These are phyloP conservation scores for Bombus fervidus DNA, from an alignment of 1,140 invertebrate genomes.

Conservation along the genomic window DNA sequence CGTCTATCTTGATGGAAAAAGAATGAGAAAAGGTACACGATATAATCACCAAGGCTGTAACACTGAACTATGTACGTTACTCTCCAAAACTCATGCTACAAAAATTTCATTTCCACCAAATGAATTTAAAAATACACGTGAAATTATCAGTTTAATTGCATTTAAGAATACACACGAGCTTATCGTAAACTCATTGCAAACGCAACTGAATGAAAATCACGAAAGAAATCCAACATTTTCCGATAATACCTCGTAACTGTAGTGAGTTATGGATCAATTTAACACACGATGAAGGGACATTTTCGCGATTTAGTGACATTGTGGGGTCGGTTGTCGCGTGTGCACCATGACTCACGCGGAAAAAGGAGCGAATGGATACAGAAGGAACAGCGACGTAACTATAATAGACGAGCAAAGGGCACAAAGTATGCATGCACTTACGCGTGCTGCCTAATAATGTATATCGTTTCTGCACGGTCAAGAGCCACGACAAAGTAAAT, in stretches of 20 bases:
- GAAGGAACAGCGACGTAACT: background rate
- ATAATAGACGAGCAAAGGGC: background rate
- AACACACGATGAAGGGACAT: background rate
- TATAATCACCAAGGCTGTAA: too few relatives aligned
- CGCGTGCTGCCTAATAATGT: conserved; percentile 1
- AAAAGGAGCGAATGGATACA: background rate
- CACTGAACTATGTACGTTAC: too few relatives aligned
- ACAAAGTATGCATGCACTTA: background rate
- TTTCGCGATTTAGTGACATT: background rate
- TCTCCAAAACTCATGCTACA: too few relatives aligned
- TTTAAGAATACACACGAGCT: too few relatives aligned
- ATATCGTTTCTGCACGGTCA: background rate
- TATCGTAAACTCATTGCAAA: too few relatives aligned
- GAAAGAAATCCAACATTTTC: too few relatives aligned
- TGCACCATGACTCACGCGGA: background rate
- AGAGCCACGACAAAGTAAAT: conserved; percentile 9
- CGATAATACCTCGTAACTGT: background rate
- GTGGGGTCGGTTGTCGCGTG: background rate
- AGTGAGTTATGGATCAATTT: background rate
- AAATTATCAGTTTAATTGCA: too few relatives aligned
- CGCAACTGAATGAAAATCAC: too few relatives aligned
- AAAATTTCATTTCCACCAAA: too few relatives aligned
- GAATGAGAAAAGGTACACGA: too few relatives aligned
- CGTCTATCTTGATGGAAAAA: too few relatives aligned
- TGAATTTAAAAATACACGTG: too few relatives aligned